Evolutionary conservation across 2,888 invertebrate genomes (phyloP), one percentile per base, ranked within the genome.

Genomic region (Timandra comae): DNA sequence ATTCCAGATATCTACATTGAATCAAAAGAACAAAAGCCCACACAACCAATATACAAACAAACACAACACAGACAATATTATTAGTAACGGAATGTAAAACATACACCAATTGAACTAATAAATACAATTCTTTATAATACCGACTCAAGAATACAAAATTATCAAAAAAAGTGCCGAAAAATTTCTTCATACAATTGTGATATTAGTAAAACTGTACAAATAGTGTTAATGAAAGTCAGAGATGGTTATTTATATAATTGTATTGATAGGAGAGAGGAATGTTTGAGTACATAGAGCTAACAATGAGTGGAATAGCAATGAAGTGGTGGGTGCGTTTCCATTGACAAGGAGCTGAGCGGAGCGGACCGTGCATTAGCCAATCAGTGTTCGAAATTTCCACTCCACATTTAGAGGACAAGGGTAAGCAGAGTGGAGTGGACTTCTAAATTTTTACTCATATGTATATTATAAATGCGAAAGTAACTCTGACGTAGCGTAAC

Each of bases 111-210:
- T 73, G 72, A 58, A 63, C 58, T 60, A 70, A 72, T 62, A 71
- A 63, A 68, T 36, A 62, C 65, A 55, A 50, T 43, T 35, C 46
- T 44, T 38, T 24, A 35, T 58, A 52, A 58, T 55, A 57, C 60
- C 63, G 57, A 54, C 52, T 62, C 67, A 73, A 47, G 59, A 52
- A 61, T 52, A 48, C 55, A 57, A 56, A 66, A 58, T 61, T 62
- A 62, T 63, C 57, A 67, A 64, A 70, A 62, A 74, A 74, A 77
- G 57, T 47, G 45, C 70, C 71, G 65, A 76, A 77, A 59, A 65
- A 72, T 76, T 71, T 63, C 51, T 49, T 63, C 62, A 75, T 78
- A 79, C 62, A 66, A 35, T 46, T 71, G 61, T 74, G 70, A 66
- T 56, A 49, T 66, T 62, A 5, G 4, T 59, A 61, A 57, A 60